These are phyloP conservation scores for Stenchaetothrips biformis DNA, from an alignment of 2,888 invertebrate genomes.

Conservation along the genomic window DNA sequence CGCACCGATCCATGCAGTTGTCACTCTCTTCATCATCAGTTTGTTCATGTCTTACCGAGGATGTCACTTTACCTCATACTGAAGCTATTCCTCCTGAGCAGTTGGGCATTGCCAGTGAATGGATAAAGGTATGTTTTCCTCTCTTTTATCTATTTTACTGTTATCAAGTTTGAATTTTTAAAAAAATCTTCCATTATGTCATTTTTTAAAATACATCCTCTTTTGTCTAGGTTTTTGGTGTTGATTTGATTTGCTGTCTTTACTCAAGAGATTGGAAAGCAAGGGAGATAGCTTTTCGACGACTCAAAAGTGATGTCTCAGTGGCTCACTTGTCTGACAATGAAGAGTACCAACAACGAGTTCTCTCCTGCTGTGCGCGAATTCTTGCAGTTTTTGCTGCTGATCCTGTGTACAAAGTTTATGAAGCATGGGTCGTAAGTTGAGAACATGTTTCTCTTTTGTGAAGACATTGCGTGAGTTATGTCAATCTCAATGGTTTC, in stretches of 20 bases:
- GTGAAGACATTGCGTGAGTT: no score
- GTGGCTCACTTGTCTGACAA: conserved; percentile 31
- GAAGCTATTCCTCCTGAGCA: conserved; percentile 29
- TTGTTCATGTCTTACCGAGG: conserved; percentile 4
- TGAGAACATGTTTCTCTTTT: no score
- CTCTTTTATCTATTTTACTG: no score
- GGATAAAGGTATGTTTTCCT: conserved; percentile 31
- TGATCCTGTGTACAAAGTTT: conserved; percentile 49
- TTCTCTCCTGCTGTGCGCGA: conserved; percentile 44
- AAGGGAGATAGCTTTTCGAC: conserved; percentile 43
- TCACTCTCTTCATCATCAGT: neutral
- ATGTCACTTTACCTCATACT: neutral
- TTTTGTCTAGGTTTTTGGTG: conserved; percentile 42
- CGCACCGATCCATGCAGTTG: conserved; percentile 1
- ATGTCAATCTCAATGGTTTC: no score
- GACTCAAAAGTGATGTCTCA: conserved; percentile 42
- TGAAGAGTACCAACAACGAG: conserved; percentile 38
- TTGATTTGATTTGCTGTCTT: conserved; percentile 45
- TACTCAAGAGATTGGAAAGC: conserved; percentile 46
- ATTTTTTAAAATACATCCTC: neutral
- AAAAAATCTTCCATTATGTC: neutral
- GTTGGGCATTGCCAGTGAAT: conserved; percentile 30
- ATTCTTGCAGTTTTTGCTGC: conserved; percentile 45
- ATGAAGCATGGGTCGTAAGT: conserved; percentile 47
- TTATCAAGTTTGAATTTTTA: neutral